phyloP scores from a whole-genome alignment of 2,888 invertebrate species.

The Cryptocephalus moraei region DNA sequence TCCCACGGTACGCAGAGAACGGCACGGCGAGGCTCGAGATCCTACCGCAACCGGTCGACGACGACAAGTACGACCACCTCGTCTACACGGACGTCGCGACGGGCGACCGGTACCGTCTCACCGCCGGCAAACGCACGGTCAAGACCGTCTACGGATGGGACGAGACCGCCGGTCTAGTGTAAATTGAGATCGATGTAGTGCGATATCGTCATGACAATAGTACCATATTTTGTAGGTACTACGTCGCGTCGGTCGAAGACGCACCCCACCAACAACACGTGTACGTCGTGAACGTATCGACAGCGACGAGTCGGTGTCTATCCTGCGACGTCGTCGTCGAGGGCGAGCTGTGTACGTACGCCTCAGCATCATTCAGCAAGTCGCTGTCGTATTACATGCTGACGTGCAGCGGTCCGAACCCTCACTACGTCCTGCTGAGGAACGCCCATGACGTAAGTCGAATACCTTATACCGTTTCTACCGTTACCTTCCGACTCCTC shows the following conservation, averaged over 20 bases:
- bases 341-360: slow-evolving; percentile 47
- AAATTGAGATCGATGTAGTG: too few species aligned
- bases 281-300: slow-evolving; percentile 35
- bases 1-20: slow-evolving; percentile 44
- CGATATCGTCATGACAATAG: too few species aligned
- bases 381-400: slow-evolving; percentile 55
- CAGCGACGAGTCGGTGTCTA: slow-evolving; percentile 44
- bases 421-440: slow-evolving; percentile 47
- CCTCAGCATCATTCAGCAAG: slow-evolving; percentile 47
- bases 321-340: slow-evolving; percentile 54
- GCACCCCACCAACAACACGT: slow-evolving; percentile 62
- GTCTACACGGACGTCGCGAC: slow-evolving; percentile 19
- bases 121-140: slow-evolving; percentile 50
- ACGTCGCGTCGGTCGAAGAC: slow-evolving; percentile 51
- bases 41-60: slow-evolving; percentile 22
- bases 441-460: slow-evolving; percentile 29
- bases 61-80: slow-evolving; percentile 29
- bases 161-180: slow-evolving; percentile 46
- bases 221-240: slow-evolving; percentile 50
- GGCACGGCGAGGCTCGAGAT: slow-evolving; percentile 29
- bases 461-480: too few species aligned
- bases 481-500: too few species aligned
- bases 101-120: slow-evolving; percentile 37
- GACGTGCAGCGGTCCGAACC: slow-evolving; percentile 57
- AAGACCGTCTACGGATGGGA: slow-evolving; percentile 53